A percentile compares a stretch with the other conserved stretches of the same genome.
phyloP scores from a whole-genome alignment of 2,888 invertebrate genomes.

The Agrochola circellaris region DNA sequence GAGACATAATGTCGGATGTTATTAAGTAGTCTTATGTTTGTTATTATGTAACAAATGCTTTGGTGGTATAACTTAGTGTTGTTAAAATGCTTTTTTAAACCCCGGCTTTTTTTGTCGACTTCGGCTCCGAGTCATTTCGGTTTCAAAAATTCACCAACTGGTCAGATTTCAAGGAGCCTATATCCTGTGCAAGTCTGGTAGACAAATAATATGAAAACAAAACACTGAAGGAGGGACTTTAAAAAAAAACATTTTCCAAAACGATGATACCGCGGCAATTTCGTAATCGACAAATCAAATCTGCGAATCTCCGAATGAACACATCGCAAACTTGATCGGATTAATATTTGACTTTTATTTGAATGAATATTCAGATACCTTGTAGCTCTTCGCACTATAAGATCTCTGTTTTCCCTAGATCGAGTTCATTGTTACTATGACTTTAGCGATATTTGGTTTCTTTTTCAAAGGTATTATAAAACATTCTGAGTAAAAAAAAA shows the following conservation, averaged over 20 bases:
- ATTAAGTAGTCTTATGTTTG: not conserved
- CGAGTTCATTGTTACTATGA: too few species aligned
- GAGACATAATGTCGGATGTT: conserved; percentile 10
- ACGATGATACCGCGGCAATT: not conserved
- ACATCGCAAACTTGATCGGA: not conserved
- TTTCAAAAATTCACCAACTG: not conserved
- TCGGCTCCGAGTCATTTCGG: not conserved
- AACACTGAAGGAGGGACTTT: not conserved
- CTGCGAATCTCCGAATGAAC: not conserved
- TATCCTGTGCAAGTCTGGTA: not conserved
- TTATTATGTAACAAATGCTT: conserved; percentile 25
- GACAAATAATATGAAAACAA: not conserved
- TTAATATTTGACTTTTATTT: not conserved
- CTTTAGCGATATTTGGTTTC: not conserved
- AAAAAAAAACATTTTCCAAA: conserved; percentile 3
- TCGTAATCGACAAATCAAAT: not conserved
- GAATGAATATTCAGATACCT: conserved; percentile 20
- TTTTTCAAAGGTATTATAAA: not conserved
- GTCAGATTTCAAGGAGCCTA: not conserved
- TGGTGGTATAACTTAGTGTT: not conserved
- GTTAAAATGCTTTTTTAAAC: not conserved
- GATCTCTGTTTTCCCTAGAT: not conserved
- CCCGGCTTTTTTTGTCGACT: too few species aligned
- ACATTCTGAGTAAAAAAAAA: not conserved
- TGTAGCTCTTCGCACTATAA: not conserved